Evolutionary conservation across 2,113 vertebrate genomes (phyloP).

Genomic region (Periophthalmus modestus): DNA sequence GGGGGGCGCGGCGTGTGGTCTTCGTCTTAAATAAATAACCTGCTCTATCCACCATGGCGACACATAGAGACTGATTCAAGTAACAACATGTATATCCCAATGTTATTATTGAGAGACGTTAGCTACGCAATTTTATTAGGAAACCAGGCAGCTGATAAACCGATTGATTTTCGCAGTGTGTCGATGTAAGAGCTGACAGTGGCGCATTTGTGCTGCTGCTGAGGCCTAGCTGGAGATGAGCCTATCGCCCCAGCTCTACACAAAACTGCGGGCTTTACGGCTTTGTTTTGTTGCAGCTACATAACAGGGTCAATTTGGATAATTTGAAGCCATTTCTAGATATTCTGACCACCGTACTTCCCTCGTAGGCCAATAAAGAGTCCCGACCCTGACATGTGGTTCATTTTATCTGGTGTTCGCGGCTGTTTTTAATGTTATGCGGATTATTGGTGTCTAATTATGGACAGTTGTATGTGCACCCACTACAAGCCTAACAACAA

Average conservation of each 20-base stretch:
- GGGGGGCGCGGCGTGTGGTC: slow-evolving; percentile 18
- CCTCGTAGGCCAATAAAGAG: too few relatives aligned
- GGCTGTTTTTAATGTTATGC: background rate
- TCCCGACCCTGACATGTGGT: too few relatives aligned
- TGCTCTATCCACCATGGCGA: slow-evolving; percentile 18
- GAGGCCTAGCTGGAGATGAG: slow-evolving; percentile 42
- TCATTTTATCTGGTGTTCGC: background rate
- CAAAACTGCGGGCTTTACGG: slow-evolving; percentile 12
- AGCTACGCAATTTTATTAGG: background rate
- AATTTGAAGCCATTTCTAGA: background rate
- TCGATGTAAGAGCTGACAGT: slow-evolving; percentile 18
- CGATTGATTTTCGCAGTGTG: background rate
- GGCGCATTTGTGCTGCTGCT: slow-evolving; percentile 45
- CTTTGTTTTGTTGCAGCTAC: background rate
- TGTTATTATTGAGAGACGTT: background rate
- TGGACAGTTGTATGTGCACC: background rate
- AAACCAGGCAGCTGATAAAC: background rate
- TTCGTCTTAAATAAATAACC: background rate
- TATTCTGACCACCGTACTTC: too few relatives aligned
- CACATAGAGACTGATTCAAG: background rate
- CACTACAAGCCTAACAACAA: too few relatives aligned
- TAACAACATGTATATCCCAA: background rate
- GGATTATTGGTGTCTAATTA: too few relatives aligned
- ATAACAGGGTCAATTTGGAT: background rate
- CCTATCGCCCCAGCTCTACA: background rate